Percentiles rank a stretch among this genome's conserved stretches.
Conservation (phyloP, 2,888 invertebrate species). For the Cosmia trapezina region DNA sequence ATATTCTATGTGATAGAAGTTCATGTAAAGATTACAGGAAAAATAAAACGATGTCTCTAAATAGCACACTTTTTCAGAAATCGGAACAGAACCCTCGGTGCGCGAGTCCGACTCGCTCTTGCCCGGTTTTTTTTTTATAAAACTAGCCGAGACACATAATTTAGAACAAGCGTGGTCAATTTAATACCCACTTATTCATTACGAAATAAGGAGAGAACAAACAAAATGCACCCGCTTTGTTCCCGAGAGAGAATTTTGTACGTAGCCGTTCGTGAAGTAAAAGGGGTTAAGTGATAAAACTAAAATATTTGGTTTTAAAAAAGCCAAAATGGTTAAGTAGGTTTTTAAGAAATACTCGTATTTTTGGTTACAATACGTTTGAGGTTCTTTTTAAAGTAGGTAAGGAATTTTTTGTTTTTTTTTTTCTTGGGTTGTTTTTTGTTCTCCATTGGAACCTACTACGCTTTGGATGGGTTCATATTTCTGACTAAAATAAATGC, state of each 20-base stretch:
- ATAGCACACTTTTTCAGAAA: too few species aligned
- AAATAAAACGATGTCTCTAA: too few species aligned
- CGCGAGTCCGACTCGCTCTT: too few species aligned
- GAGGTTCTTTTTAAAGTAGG: background rate
- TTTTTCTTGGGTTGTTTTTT: background rate
- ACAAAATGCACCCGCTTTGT: slow-evolving; percentile 69
- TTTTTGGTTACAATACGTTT: background rate
- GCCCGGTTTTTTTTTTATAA: background rate
- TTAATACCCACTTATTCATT: slow-evolving; percentile 67
- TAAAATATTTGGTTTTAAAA: background rate
- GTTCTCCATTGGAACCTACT: background rate
- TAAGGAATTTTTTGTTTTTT: background rate
- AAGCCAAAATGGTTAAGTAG: background rate
- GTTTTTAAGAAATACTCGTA: background rate
- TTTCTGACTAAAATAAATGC: too few species aligned
- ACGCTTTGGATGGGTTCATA: too few species aligned
- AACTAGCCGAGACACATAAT: slow-evolving; percentile 23
- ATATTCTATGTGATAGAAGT: too few species aligned
- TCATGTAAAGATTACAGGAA: too few species aligned
- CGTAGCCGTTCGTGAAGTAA: slow-evolving; percentile 11
- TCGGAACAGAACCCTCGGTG: too few species aligned
- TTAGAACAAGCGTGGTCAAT: slow-evolving; percentile 56
- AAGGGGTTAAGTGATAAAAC: slow-evolving; percentile 19
- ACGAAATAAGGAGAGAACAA: slow-evolving; percentile 62
- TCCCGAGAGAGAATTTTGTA: slow-evolving; percentile 62